A percentile compares a stretch with the other conserved stretches of the same genome.
These are phyloP conservation scores for Calliphora vicina DNA, from an alignment of 1,140 invertebrate genomes.

Conservation along the genomic window DNA sequence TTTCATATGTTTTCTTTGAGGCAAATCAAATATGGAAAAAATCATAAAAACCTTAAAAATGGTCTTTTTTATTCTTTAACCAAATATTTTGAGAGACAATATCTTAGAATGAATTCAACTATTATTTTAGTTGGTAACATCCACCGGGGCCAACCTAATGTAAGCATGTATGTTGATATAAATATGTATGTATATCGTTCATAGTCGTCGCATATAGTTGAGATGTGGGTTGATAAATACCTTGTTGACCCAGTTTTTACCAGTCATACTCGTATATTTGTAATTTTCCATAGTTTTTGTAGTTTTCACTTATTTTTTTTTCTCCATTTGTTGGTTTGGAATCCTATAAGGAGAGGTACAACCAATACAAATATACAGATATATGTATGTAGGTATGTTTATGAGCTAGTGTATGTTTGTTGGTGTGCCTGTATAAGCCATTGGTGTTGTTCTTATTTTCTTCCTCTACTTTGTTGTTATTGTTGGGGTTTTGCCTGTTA, in stretches of 20 bases:
- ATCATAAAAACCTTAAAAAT: no score
- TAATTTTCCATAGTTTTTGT: neutral
- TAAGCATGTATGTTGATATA: no score
- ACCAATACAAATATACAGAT: neutral
- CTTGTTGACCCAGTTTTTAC: neutral
- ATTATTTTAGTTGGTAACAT: no score
- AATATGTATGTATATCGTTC: no score
- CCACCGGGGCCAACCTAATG: no score
- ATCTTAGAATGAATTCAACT: no score
- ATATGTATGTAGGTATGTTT: neutral
- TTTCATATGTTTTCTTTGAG: no score
- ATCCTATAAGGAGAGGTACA: neutral
- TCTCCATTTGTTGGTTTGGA: neutral
- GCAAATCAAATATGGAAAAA: no score
- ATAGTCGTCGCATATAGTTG: neutral
- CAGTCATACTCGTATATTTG: neutral
- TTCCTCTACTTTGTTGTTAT: neutral
- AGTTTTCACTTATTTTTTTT: neutral
- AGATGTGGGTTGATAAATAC: conserved; percentile 11
- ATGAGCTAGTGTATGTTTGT: no score
- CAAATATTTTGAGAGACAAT: no score
- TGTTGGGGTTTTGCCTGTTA: neutral
- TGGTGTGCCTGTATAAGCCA: neutral
- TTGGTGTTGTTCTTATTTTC: conserved; percentile 1
- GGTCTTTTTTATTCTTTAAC: no score